Evolutionary conservation across 1,140 invertebrate genomes (phyloP).

Genomic region (Chionoecetes opilio): DNA sequence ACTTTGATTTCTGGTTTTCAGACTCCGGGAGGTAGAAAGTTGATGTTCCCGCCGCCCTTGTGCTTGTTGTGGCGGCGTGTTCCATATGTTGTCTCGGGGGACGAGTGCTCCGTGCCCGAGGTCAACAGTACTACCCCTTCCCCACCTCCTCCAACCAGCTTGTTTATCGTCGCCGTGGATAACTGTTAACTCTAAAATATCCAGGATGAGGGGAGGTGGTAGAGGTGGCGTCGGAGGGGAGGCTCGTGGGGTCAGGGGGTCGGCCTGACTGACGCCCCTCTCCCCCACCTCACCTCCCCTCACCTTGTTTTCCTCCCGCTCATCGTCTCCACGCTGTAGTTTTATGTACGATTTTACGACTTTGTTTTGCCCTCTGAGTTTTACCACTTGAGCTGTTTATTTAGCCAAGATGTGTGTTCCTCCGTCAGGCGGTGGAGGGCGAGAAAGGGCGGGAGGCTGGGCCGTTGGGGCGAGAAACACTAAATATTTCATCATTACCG

Average conservation of each 20-base stretch:
- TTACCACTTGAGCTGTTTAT: slow-evolving; percentile 29
- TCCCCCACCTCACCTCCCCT: slow-evolving; percentile 12
- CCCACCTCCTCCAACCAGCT: too few relatives aligned
- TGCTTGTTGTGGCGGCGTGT: not conserved
- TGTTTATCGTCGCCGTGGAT: slow-evolving; percentile 16
- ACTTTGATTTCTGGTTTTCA: not conserved
- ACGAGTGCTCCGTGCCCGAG: not conserved
- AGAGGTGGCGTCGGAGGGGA: not conserved
- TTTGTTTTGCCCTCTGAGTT: slow-evolving; percentile 28
- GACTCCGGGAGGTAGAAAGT: slow-evolving; percentile 24
- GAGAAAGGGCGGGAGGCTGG: not conserved
- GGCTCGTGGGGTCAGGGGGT: not conserved
- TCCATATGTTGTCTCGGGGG: slow-evolving; percentile 24
- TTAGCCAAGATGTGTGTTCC: slow-evolving; percentile 11
- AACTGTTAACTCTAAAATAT: slow-evolving; percentile 22
- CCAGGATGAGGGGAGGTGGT: slow-evolving; percentile 12
- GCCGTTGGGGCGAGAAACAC: not conserved
- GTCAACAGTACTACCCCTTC: not conserved
- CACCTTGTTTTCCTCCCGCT: slow-evolving; percentile 25
- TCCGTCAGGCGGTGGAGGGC: not conserved
- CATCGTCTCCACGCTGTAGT: slow-evolving; percentile 16
- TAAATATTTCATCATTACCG: slow-evolving; percentile 31
- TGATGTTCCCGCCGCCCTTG: not conserved
- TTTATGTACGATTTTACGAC: slow-evolving; percentile 30
- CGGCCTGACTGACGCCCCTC: slow-evolving; percentile 1